Evolutionary conservation across 2,113 vertebrate genomes (phyloP), one percentile per base, ranked within the genome.

Genomic region (Phylloscopus trochilus): DNA sequence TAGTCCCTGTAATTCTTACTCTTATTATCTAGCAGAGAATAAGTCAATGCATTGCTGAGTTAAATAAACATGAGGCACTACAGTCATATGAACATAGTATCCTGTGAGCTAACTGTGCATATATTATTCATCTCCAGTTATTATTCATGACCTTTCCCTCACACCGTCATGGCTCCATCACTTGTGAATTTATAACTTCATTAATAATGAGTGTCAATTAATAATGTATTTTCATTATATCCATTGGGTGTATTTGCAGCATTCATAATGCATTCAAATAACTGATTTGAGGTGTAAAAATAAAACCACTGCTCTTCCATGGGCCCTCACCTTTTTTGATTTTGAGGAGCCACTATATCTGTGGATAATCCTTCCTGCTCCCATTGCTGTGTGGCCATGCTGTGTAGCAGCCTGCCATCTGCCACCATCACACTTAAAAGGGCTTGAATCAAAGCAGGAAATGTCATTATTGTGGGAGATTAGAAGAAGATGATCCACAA

Each of bases 161-260:
- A 82, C 87, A 82, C 77, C 2, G 6, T 92, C 78, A 74, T 84
- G 92, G 80, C 90, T 94, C 83, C 56, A 79, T 96, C 95, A 87
- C 91, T 96, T 87, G 81, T 94, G 93, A 93, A 96, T 95, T 89
- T 95, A 78, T 96, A 96, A 95, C 85, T 89, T 94, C 95, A 96
- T 97, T 95, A 96, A 97, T 96, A 97, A 97, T 96, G 82, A 87
- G 93, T 90, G 91, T 35, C 67, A 95, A 96, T 97, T 97, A 97
- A 97, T 97, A 97, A 97, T 97, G 80, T 39, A 97, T 96, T 92
- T 96, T 93, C 14, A 47, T 95, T 96, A 85, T 94, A 95, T 93
- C 93, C 67, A 84, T 75, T 58, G 75, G 89, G 81, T 94, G 27
- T 96, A 96, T 97, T 96, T 97, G 97, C 95, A 93, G 81, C 94